These are phyloP conservation scores for Baccha elongata DNA, from an alignment of 2,888 invertebrate genomes.

Conservation along the genomic window DNA sequence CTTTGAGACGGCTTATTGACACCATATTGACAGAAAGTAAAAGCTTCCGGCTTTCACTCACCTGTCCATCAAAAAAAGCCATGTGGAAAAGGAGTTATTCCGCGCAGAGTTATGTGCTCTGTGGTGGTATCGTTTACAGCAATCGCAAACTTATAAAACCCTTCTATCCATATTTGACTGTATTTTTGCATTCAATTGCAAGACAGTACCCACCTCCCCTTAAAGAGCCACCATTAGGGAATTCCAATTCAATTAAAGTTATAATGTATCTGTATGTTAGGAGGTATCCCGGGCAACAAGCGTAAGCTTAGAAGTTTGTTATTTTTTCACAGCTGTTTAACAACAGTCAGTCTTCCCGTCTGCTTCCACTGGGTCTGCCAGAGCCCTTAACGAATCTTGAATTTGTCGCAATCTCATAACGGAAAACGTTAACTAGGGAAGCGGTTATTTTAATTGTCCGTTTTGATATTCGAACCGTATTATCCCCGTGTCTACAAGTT, in stretches of 20 bases:
- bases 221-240: constrained; percentile 18
- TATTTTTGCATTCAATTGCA: constrained; percentile 62
- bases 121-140: background rate
- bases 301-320: constrained; percentile 80
- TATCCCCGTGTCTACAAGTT: constrained; percentile 23
- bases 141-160: constrained; percentile 13
- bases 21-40: constrained; percentile 80
- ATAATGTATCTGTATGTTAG: constrained; percentile 76
- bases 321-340: constrained; percentile 76
- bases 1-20: constrained; percentile 77
- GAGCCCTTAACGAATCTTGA: constrained; percentile 23
- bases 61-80: constrained; percentile 58
- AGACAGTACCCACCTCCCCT: constrained; percentile 20
- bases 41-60: constrained; percentile 74
- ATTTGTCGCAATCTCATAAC: constrained; percentile 55
- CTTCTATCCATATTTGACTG: constrained; percentile 43
- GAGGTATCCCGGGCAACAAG: constrained; percentile 82
- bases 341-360: constrained; percentile 37
- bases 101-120: background rate
- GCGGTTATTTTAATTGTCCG: constrained; percentile 43
- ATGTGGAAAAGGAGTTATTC: constrained; percentile 28
- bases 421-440: constrained; percentile 46
- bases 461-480: constrained; percentile 4
- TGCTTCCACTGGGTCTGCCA: constrained; percentile 24
- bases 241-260: constrained; percentile 70